These are phyloP conservation scores for Diabrotica virgifera DNA, from an alignment of 1,140 invertebrate species.

Conservation along the genomic window DNA sequence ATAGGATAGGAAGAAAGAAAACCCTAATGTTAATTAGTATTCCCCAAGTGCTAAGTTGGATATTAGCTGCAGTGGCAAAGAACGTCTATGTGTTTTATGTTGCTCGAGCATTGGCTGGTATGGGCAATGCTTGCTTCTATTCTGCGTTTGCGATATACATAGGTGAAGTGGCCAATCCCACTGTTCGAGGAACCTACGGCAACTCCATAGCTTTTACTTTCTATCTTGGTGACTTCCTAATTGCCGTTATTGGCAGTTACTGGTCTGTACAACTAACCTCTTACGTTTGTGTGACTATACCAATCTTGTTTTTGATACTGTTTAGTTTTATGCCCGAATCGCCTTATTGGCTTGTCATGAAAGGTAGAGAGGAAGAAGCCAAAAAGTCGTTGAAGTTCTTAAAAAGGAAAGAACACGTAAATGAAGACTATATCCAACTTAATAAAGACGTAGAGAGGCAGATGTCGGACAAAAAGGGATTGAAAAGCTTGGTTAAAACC, in stretches of 20 bases:
- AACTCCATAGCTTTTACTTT: slow-evolving; percentile 50
- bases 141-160: slow-evolving; percentile 32
- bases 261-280: slow-evolving; percentile 18
- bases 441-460: slow-evolving; percentile 28
- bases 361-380: slow-evolving; percentile 28
- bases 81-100: slow-evolving; percentile 44
- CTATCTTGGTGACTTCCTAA: slow-evolving; percentile 50
- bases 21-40: slow-evolving; percentile 18
- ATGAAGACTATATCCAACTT: slow-evolving; percentile 35
- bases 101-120: slow-evolving; percentile 32
- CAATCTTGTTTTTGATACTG: slow-evolving; percentile 43
- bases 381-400: slow-evolving; percentile 20
- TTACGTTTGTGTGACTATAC: slow-evolving; percentile 24
- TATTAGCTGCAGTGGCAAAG: slow-evolving; percentile 18
- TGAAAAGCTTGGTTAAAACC: slow-evolving; percentile 26
- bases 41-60: slow-evolving; percentile 18
- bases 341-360: slow-evolving; percentile 39
- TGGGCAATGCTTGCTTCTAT: slow-evolving; percentile 33
- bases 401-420: slow-evolving; percentile 39
- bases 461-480: slow-evolving; percentile 23
- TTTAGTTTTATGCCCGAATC: slow-evolving; percentile 43
- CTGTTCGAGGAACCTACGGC: slow-evolving; percentile 35
- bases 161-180: slow-evolving; percentile 37
- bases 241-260: slow-evolving; percentile 42
- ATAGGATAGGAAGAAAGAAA: slow-evolving; percentile 35